A percentile compares a stretch with the other conserved stretches of the same genome.
Conservation (phyloP, 2,113 vertebrate species). For the Trachemys scripta region DNA sequence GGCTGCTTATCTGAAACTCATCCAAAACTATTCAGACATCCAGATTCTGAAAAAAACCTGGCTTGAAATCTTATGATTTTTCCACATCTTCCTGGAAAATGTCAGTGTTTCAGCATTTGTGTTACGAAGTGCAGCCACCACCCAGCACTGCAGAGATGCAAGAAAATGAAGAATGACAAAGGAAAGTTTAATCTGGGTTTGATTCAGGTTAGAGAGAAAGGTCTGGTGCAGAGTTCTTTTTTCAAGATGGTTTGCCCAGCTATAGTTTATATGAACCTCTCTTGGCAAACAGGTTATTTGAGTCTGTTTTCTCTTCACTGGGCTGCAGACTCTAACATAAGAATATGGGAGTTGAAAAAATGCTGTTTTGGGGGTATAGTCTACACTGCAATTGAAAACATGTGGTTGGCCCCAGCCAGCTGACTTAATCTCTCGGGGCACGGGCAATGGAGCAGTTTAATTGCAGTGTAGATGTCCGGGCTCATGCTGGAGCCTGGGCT, state of each 20-base stretch:
- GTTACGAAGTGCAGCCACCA: neutral
- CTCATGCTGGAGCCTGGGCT: neutral
- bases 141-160: neutral
- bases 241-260: neutral
- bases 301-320: neutral
- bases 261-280: neutral
- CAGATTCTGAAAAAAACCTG: neutral
- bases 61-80: neutral
- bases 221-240: neutral
- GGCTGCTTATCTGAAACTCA: conserved; percentile 17
- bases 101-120: neutral
- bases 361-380: neutral
- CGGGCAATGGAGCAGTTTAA: neutral
- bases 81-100: neutral
- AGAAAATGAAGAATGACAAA: neutral
- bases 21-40: neutral
- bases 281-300: neutral
- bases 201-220: neutral
- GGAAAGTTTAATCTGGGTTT: neutral
- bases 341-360: neutral
- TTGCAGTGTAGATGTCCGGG: neutral
- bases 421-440: neutral
- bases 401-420: neutral
- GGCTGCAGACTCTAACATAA: neutral
- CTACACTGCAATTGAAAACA: neutral